Evolutionary conservation across 2,113 vertebrate genomes (phyloP), one percentile per base, ranked within the genome.

Genomic region (Eleginops maclovinus): DNA sequence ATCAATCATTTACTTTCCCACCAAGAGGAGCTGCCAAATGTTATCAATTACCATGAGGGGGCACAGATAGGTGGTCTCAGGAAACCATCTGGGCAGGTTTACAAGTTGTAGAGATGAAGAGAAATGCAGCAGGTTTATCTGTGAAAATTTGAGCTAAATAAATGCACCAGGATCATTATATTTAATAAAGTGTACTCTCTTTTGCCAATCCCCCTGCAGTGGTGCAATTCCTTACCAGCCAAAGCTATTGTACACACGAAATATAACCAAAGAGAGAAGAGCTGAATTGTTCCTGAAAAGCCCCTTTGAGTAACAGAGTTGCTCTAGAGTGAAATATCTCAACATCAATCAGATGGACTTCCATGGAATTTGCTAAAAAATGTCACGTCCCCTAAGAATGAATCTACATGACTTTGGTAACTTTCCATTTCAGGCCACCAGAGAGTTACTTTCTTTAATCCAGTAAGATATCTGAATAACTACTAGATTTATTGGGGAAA

Each of bases 1-100:
- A 85, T 87, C 68, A 50, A 75, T 88, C 79, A 68, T 71, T 72
- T 49, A 8, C 44, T 58, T 69, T 77, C 65, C 44, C 49, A 72
- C 67, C 3, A 14, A 83, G 41, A 79, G 19, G 31, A 44, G 70
- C 51, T 49, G 76, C 15, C 44, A 77, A 80, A 79, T 60, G 44
- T 83, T 72, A 84, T 85, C 65, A 62, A 56, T 83, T 72, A 78
- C 56, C 36, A 40, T 21, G 16, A 13, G 2, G 11, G 73, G 36
- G 55, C 70, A 63, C 55, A 28, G 79, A 62, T 60, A 67, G 65
- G 67, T 53, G 66, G 17, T 76, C 51, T 65, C 55, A 40, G 62
- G 55, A 56, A 72, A 64, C 6, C 64, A 55, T 75, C 47, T 75
- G 49, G 21, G 75, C 61, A 56, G 79, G 26, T 22, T 56, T 41